These are phyloP conservation scores for Tigriopus californicus DNA, from an alignment of 2,888 invertebrate genomes.

Conservation along the genomic window DNA sequence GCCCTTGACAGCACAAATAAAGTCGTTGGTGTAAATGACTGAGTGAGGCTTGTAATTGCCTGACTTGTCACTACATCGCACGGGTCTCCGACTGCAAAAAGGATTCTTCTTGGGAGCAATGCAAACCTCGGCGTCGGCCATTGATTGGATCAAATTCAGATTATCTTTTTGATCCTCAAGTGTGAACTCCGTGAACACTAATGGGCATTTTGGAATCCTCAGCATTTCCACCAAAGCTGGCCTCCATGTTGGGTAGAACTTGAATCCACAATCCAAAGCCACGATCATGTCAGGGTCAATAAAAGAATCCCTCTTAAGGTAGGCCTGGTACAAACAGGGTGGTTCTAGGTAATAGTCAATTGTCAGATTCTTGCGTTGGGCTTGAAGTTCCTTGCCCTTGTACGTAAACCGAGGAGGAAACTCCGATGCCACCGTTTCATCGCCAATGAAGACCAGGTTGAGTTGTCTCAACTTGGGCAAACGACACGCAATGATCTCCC, in stretches of 20 bases:
- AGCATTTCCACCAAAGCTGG: neutral
- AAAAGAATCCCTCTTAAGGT: neutral
- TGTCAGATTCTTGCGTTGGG: neutral
- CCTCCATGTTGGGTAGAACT: conserved; percentile 12
- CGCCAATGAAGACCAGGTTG: conserved; percentile 8
- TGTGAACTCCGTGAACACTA: conserved; percentile 12
- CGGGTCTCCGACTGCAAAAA: conserved; percentile 1
- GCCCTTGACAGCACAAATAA: conserved; percentile 6
- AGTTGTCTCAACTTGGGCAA: conserved; percentile 5
- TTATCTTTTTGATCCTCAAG: conserved; percentile 5
- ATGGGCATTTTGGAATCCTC: neutral
- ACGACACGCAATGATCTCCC: conserved; percentile 8
- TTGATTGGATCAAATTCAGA: neutral
- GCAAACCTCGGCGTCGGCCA: neutral
- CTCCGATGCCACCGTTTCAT: neutral
- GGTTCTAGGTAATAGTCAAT: conserved; percentile 1
- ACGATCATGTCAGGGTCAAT: conserved; percentile 7
- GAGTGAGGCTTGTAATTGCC: conserved; percentile 8
- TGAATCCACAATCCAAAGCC: conserved; percentile 15
- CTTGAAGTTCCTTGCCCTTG: conserved; percentile 9
- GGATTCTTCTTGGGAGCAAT: conserved; percentile 1
- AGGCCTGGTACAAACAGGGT: conserved; percentile 5
- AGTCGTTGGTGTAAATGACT: conserved; percentile 11
- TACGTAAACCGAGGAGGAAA: conserved; percentile 8
- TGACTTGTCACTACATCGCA: conserved; percentile 10